These are phyloP conservation scores for Theretra japonica DNA, from an alignment of 2,888 invertebrate genomes.

Conservation along the genomic window DNA sequence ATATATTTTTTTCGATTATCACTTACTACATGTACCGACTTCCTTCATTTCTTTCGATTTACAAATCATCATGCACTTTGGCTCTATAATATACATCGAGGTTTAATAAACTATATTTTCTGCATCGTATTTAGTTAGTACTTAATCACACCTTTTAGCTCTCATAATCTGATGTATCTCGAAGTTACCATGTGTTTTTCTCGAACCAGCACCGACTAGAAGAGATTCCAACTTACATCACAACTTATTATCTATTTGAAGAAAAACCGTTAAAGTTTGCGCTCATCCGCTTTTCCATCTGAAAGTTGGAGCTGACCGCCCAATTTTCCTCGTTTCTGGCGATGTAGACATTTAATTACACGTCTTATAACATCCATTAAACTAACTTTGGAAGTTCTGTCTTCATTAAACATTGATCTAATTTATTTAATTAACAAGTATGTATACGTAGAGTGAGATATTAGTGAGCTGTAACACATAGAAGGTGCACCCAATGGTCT, in stretches of 20 bases:
- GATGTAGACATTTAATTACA: constrained; percentile 17
- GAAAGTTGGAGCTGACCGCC: constrained; percentile 3
- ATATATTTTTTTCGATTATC: no score
- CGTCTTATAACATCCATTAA: not conserved
- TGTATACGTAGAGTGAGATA: no score
- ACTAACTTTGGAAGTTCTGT: no score
- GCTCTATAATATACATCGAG: no score
- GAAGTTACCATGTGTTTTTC: constrained; percentile 7
- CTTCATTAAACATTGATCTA: no score
- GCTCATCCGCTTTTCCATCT: not conserved
- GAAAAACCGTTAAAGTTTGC: constrained; percentile 6
- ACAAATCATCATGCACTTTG: no score
- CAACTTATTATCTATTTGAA: not conserved
- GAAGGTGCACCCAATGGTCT: no score
- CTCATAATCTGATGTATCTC: not conserved
- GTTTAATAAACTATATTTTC: not conserved
- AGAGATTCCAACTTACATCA: not conserved
- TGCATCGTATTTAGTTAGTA: not conserved
- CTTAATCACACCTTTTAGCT: not conserved
- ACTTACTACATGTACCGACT: no score
- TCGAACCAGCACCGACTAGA: not conserved
- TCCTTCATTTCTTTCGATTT: no score
- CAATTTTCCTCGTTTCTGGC: not conserved
- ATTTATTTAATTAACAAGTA: no score
- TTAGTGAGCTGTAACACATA: no score